A percentile compares a stretch with the other conserved stretches of the same genome.
Conservation (phyloP, 2,113 vertebrate genomes). For the Ovis canadensis region DNA sequence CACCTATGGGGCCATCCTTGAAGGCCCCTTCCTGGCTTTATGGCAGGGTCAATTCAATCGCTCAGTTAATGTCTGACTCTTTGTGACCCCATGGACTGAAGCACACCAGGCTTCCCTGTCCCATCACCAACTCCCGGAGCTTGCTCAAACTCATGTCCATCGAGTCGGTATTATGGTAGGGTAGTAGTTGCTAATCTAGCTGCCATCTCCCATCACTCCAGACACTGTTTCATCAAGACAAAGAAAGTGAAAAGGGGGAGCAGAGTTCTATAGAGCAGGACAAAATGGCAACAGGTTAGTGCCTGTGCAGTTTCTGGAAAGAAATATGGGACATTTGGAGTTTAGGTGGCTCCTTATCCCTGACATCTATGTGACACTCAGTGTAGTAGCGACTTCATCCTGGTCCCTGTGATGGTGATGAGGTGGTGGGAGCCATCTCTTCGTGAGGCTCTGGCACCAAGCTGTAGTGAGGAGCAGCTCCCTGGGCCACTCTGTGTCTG, state of each 20-base stretch:
- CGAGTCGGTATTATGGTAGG: background rate
- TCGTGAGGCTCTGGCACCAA: background rate
- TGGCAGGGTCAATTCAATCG: background rate
- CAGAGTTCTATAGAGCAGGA: background rate
- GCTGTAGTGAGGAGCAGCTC: background rate
- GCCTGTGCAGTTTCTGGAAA: constrained; percentile 22
- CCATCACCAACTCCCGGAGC: background rate
- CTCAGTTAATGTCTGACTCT: background rate
- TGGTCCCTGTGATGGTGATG: background rate
- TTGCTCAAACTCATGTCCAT: background rate
- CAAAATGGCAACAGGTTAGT: constrained; percentile 53
- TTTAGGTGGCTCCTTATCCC: background rate
- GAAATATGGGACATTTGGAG: background rate
- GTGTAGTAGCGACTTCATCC: background rate
- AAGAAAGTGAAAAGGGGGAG: background rate
- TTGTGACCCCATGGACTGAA: background rate
- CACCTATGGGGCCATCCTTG: background rate
- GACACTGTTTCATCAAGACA: background rate
- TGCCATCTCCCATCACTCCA: background rate
- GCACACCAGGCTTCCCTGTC: background rate
- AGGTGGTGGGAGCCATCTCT: background rate
- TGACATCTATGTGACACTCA: background rate
- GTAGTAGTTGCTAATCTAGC: background rate
- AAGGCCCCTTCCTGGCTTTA: background rate
- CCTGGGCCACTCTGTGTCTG: background rate